phyloP scores from a whole-genome alignment of 2,797 vertebrate species.

The Scomberomorus guttatus region DNA sequence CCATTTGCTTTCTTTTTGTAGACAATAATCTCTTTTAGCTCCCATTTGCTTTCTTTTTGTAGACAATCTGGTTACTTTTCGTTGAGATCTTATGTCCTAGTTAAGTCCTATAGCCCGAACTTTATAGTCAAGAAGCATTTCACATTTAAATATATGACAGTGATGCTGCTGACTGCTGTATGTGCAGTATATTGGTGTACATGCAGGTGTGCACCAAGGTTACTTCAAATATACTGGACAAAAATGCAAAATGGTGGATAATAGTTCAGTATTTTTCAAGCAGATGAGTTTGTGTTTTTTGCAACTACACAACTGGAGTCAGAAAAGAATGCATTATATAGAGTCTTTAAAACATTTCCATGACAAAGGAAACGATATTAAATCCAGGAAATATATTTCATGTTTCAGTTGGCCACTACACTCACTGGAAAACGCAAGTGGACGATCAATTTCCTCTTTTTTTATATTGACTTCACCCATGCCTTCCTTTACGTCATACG shows the following conservation, averaged over 20 bases:
- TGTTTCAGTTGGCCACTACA: conserved; percentile 10
- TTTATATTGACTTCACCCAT: conserved; percentile 31
- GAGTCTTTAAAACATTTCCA: not conserved
- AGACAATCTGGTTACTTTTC: conserved; percentile 34
- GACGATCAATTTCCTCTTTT: conserved; percentile 68
- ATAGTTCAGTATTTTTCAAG: not conserved
- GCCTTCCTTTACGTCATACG: conserved; percentile 46
- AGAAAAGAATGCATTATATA: conserved; percentile 4
- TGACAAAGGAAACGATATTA: not conserved
- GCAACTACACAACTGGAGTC: not conserved
- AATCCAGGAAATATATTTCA: conserved; percentile 52
- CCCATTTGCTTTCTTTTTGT: conserved; percentile 38
- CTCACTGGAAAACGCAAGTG: conserved; percentile 41
- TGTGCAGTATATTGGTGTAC: not conserved
- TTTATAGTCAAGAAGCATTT: conserved; percentile 13
- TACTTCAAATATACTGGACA: not conserved
- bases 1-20: conserved; percentile 34
- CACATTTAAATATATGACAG: not conserved
- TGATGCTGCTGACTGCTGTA: not conserved
- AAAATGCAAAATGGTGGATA: not conserved
- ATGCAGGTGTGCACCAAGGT: not conserved
- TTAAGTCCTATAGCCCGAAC: conserved; percentile 19
- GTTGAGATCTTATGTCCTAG: conserved; percentile 2
- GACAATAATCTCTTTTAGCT: conserved; percentile 44
- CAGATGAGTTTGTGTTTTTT: not conserved